phyloP scores from a whole-genome alignment of 2,888 invertebrate species.

The Glyphotaelius pellucidus region DNA sequence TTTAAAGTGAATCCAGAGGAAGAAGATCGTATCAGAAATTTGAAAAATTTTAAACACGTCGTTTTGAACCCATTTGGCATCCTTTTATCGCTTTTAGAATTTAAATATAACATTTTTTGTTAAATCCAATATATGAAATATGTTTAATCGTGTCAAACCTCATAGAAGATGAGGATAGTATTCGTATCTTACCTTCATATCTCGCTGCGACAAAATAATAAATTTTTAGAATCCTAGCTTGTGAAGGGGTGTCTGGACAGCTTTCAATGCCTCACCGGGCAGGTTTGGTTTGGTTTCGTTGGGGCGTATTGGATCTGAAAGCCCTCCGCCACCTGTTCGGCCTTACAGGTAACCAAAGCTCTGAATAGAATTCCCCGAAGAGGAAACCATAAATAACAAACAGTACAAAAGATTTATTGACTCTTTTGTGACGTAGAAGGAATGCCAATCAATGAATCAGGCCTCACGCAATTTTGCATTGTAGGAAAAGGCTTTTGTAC shows the following conservation, averaged over 20 bases:
- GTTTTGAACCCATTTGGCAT: no score
- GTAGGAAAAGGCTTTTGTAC: neutral
- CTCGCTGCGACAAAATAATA: neutral
- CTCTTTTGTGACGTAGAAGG: conserved; percentile 29
- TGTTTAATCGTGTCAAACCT: neutral
- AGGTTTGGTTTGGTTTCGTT: neutral
- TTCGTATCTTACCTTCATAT: neutral
- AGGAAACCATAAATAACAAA: conserved; percentile 44
- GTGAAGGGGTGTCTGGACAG: neutral
- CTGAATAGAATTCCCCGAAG: conserved; percentile 35
- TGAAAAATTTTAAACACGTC: no score
- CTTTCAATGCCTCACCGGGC: neutral
- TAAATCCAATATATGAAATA: no score
- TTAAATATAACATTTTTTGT: no score
- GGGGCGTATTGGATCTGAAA: neutral
- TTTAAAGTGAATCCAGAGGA: no score
- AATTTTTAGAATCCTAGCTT: neutral
- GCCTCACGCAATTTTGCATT: neutral
- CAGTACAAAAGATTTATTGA: conserved; percentile 28
- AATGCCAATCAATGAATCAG: conserved; percentile 28
- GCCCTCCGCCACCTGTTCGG: conserved; percentile 22
- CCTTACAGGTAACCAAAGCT: conserved; percentile 24
- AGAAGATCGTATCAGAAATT: no score
- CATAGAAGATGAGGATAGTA: neutral
- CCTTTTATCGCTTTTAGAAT: no score